Base-by-base conservation (phyloP, 2,797 vertebrate genomes). In the Iguana delicatissima region DNA sequence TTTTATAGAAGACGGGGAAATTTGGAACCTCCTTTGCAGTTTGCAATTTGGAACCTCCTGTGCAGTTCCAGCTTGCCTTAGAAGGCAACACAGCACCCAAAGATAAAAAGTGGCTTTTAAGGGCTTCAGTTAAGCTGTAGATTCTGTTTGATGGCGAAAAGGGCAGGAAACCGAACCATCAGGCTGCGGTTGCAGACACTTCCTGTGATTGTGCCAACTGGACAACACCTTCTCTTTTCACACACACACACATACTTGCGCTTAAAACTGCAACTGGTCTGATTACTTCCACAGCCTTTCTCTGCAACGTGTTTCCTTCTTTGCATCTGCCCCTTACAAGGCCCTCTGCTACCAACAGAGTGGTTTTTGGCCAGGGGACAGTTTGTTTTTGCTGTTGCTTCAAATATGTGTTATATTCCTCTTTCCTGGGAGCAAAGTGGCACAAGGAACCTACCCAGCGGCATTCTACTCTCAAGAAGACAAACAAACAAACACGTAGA, bases 131-230 rank as follows among this genome's bases (percentile, higher is more conserved):
- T 7, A 42, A 67, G 14, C n/a, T 0, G 4, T n/a, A 12, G 20
- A 38, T 62, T 13, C 52, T n/a, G 4, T 38, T 46, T 57, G 13
- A 1, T 32, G 29, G n/a, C 9, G 55, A 32, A 74, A n/a, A 24
- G n/a, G 73, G 59, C 35, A 86, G 77, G 72, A 42, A 22, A 76
- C 6, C 8, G 5, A 86, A 2, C 0, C 55, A 80, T 50, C 80
- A 2, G 55, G 87, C 55, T 84, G 89, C 32, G 46, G 72, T n/a
- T 42, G 5, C 64, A 73, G 59, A 88, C 32, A 80, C 22, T 67
- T 50, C 74, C 73, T 64, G 88, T 88, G 62, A 90, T 55, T 79
- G 87, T 77, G 80, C 59, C 64, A 64, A 92, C 88, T 95, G 91
- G 50, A 93, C 64, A 69, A 84, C 50, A 55, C 69, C 59, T 67